A percentile compares a stretch with the other conserved stretches of the same genome.
Conservation (phyloP, 2,797 vertebrate species). For the Cryptoblepharus egeriae region DNA sequence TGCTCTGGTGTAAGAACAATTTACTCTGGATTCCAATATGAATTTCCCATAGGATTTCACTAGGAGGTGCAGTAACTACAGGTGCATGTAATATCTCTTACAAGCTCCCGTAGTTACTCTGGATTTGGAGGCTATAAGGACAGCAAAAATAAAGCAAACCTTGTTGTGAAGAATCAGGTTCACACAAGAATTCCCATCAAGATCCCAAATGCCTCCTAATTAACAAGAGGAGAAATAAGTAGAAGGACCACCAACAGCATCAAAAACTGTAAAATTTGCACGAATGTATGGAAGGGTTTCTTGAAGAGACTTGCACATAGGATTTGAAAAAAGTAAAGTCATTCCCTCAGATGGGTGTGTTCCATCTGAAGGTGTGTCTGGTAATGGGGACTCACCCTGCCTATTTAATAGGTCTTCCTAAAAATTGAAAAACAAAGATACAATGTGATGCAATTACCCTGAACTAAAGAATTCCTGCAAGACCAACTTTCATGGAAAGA, state of each 20-base stretch:
- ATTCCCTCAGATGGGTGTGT: not conserved
- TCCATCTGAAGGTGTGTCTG: too few species aligned
- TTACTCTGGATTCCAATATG: too few species aligned
- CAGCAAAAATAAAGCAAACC: not conserved
- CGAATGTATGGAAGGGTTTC: not conserved
- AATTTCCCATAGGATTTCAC: too few species aligned
- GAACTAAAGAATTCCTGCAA: not conserved
- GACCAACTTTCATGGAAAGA: not conserved
- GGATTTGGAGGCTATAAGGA: accelerated
- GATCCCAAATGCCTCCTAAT: not conserved
- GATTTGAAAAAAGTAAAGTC: not conserved
- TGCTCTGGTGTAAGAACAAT: too few species aligned
- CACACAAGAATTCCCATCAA: not conserved
- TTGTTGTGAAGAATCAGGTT: not conserved
- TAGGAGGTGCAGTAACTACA: too few species aligned
- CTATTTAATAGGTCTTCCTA: not conserved
- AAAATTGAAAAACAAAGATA: not conserved
- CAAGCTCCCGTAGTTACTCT: too few species aligned
- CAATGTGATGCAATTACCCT: not conserved
- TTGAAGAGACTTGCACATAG: not conserved
- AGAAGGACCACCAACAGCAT: not conserved
- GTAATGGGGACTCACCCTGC: not conserved
- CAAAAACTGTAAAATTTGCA: constrained; percentile 17
- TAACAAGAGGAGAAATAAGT: constrained; percentile 5
- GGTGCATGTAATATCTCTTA: too few species aligned